Evolutionary conservation across 2,797 vertebrate species (phyloP).

Genomic region (Hyperoplus immaculatus): DNA sequence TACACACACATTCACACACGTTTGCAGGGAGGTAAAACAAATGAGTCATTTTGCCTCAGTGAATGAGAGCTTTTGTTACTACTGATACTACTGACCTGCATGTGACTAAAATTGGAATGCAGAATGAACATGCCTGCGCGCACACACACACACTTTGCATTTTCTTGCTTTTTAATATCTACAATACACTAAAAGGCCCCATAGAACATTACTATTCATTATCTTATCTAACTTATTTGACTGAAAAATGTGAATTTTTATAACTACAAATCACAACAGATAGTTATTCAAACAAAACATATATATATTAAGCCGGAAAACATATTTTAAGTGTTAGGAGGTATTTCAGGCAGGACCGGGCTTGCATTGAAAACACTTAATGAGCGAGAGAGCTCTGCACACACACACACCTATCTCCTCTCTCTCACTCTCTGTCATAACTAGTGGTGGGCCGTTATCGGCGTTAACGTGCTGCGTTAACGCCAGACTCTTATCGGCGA

Average conservation of each 20-base stretch:
- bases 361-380: slow-evolving; percentile 5
- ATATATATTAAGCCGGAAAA: neutral
- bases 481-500: too few species aligned
- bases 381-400: neutral
- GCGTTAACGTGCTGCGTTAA: too few species aligned
- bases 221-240: neutral
- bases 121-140: neutral
- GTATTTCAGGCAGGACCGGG: slow-evolving; percentile 37
- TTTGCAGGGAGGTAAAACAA: slow-evolving; percentile 24
- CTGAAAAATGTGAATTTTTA: neutral
- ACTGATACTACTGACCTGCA: slow-evolving; percentile 48
- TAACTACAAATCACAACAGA: neutral
- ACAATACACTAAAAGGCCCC: neutral
- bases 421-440: neutral
- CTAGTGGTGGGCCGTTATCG: too few species aligned
- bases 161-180: neutral
- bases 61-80: slow-evolving; percentile 73
- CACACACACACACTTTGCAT: neutral
- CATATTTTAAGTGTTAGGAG: slow-evolving; percentile 8
- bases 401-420: slow-evolving; percentile 3
- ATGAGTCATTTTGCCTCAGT: slow-evolving; percentile 48
- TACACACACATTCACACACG: slow-evolving; percentile 20
- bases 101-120: slow-evolving; percentile 73
- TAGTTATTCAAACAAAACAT: neutral
- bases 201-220: neutral